phyloP scores from a whole-genome alignment of 53 echinoderm and acorn worm genomes.

The Antedon mediterranea region DNA sequence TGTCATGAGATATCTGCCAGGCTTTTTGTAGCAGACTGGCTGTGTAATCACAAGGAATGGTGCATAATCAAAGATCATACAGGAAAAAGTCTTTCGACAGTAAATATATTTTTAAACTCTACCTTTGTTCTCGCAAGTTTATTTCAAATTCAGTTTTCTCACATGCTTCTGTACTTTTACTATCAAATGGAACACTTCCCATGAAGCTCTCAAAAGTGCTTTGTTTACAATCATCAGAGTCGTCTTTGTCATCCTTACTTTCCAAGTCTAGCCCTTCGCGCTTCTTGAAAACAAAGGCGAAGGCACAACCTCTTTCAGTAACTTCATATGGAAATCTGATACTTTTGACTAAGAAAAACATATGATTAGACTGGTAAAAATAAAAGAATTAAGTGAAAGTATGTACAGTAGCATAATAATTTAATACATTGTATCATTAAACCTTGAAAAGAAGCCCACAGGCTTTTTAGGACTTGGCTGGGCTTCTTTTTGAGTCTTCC shows the following conservation, averaged over 20 bases:
- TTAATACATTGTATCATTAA: no score
- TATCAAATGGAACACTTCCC: background rate
- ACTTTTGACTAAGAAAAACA: background rate
- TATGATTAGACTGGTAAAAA: background rate
- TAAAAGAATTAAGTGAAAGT: no score
- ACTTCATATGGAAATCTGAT: slow-evolving; percentile 55
- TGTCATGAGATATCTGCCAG: no score
- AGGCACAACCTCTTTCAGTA: slow-evolving; percentile 58
- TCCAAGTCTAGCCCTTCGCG: background rate
- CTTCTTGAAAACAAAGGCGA: slow-evolving; percentile 30
- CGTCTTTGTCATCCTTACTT: background rate
- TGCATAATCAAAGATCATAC: no score
- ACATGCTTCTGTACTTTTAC: background rate
- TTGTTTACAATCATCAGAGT: background rate
- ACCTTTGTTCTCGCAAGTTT: slow-evolving; percentile 32
- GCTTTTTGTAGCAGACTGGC: no score
- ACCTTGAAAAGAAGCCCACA: no score
- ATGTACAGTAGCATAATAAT: no score
- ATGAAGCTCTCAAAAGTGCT: background rate
- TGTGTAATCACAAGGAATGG: no score
- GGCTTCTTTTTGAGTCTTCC: no score
- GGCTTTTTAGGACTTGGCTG: no score
- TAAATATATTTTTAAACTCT: background rate
- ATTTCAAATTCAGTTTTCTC: slow-evolving; percentile 37
- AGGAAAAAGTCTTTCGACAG: no score